A percentile compares a stretch with the other conserved stretches of the same genome.
These are phyloP conservation scores for Luffia ferchaultella DNA, from an alignment of 2,888 invertebrate species.

Conservation along the genomic window DNA sequence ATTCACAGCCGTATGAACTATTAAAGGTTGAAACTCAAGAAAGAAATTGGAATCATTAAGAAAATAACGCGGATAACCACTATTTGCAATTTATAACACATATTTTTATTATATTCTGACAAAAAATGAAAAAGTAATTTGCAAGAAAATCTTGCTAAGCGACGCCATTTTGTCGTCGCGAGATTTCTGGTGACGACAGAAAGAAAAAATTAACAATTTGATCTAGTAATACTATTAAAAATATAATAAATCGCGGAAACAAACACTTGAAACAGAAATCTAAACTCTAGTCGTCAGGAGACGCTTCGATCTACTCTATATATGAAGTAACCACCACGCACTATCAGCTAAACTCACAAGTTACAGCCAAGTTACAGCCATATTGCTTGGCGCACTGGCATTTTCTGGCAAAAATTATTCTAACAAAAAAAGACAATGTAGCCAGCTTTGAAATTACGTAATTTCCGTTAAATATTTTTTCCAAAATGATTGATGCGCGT, in stretches of 20 bases:
- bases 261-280: conserved; percentile 54
- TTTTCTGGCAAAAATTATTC: conserved; percentile 10
- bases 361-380: conserved; percentile 63
- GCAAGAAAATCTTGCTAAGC: conserved; percentile 60
- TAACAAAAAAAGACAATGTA: conserved; percentile 20
- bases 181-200: conserved; percentile 63
- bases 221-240: conserved; percentile 38
- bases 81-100: conserved; percentile 28
- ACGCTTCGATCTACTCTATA: conserved; percentile 47
- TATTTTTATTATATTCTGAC: conserved; percentile 35
- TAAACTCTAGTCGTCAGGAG: conserved; percentile 53
- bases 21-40: conserved; percentile 28
- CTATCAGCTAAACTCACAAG: conserved; percentile 60
- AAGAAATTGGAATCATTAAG: conserved; percentile 33
- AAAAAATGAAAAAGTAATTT: conserved; percentile 52
- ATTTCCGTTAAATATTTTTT: no score
- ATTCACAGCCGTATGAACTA: conserved; percentile 43
- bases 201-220: conserved; percentile 47
- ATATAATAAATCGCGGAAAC: conserved; percentile 42
- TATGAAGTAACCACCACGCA: conserved; percentile 57
- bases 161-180: conserved; percentile 68
- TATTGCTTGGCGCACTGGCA: conserved; percentile 41
- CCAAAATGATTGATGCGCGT: no score
- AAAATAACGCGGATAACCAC: conserved; percentile 35
- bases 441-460: conserved; percentile 21